Conservation (phyloP, 2,888 invertebrate species). For the Epsilonema sp. region DNA sequence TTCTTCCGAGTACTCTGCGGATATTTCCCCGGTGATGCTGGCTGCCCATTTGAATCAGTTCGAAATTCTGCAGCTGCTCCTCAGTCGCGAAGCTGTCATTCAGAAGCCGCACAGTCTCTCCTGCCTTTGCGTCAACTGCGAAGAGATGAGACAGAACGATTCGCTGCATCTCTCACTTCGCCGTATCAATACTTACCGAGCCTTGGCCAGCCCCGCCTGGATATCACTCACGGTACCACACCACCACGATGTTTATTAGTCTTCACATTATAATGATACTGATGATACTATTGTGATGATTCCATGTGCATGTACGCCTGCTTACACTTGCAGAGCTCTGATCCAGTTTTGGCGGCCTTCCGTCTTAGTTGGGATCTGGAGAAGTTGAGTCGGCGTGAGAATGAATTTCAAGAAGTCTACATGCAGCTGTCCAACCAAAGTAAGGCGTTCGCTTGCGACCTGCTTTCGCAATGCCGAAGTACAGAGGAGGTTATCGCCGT, state of each 20-base stretch:
- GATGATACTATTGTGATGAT: neutral
- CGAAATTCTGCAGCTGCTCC: conserved; percentile 38
- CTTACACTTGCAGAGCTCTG: conserved; percentile 32
- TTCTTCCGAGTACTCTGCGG: conserved; percentile 37
- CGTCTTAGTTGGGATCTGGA: conserved; percentile 37
- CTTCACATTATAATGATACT: neutral
- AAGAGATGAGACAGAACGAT: conserved; percentile 31
- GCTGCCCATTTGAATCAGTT: conserved; percentile 40
- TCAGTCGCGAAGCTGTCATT: conserved; percentile 27
- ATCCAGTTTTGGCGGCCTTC: conserved; percentile 38
- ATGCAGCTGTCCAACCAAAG: conserved; percentile 36
- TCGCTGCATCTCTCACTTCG: conserved; percentile 37
- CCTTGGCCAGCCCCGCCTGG: conserved; percentile 40
- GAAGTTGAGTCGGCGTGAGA: conserved; percentile 34
- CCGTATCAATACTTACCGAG: conserved; percentile 37
- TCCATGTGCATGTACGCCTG: neutral
- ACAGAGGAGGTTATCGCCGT: conserved; percentile 39
- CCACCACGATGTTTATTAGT: conserved; percentile 8
- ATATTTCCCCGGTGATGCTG: conserved; percentile 34
- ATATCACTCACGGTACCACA: conserved; percentile 39
- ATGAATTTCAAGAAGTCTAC: conserved; percentile 37
- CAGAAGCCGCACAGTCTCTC: conserved; percentile 32
- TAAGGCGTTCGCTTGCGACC: conserved; percentile 38
- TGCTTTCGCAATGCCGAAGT: conserved; percentile 38
- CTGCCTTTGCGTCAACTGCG: conserved; percentile 34